Conservation (phyloP, 2,113 vertebrate genomes). For the Pyxicephalus adspersus region DNA sequence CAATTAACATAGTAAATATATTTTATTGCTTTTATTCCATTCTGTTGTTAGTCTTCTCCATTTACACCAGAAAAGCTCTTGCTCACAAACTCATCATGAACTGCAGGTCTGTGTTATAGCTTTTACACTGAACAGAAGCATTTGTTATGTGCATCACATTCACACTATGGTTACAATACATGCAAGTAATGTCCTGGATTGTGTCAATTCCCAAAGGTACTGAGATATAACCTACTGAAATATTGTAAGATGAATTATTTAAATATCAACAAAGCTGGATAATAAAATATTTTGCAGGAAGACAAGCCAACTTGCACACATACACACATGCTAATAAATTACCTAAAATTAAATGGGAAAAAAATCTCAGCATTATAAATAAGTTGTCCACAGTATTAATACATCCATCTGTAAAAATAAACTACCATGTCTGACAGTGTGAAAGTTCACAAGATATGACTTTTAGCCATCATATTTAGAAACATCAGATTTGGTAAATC, state of each 20-base stretch:
- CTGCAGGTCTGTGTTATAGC: neutral
- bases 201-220: neutral
- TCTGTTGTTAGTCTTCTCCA: neutral
- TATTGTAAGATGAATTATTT: neutral
- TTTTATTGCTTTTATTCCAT: too few relatives aligned
- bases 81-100: neutral
- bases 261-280: neutral
- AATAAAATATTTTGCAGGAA: neutral
- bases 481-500: neutral
- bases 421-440: neutral
- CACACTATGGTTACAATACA: conserved; percentile 36
- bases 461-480: conserved; percentile 7
- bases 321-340: too few relatives aligned
- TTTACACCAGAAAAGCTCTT: neutral
- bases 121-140: conserved; percentile 36
- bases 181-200: conserved; percentile 21
- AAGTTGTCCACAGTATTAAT: too few relatives aligned
- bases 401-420: conserved; percentile 35
- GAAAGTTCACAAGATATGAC: conserved; percentile 17
- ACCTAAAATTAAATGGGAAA: too few relatives aligned
- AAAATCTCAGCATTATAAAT: too few relatives aligned
- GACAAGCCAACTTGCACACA: too few relatives aligned
- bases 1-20: too few relatives aligned
- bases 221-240: neutral
- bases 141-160: conserved; percentile 29